These are phyloP conservation scores for Colossoma macropomum DNA, from an alignment of 2,113 vertebrate genomes.

Conservation along the genomic window DNA sequence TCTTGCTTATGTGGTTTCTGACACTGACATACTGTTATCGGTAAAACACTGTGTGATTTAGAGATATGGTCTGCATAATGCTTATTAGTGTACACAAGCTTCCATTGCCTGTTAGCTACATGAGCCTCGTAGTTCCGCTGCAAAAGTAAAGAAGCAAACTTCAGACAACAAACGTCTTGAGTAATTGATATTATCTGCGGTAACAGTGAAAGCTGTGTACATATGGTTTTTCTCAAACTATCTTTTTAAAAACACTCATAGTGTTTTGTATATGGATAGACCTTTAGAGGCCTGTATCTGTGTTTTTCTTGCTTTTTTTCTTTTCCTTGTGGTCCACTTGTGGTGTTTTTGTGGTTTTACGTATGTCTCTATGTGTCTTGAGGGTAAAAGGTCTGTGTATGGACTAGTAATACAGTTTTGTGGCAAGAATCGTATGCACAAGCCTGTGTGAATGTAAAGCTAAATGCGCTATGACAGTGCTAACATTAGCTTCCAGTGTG, in stretches of 20 bases:
- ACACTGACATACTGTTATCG: background rate
- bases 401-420: background rate
- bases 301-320: too few relatives aligned
- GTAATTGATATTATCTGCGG: background rate
- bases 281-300: too few relatives aligned
- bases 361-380: too few relatives aligned
- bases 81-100: background rate
- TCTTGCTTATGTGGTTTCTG: background rate
- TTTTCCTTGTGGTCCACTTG: background rate
- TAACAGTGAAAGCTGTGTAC: too few relatives aligned
- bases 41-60: too few relatives aligned
- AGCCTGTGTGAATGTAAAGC: background rate
- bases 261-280: background rate
- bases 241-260: background rate
- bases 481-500: slow-evolving; percentile 17
- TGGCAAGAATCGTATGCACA: background rate
- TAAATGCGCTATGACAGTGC: slow-evolving; percentile 8
- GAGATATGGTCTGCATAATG: too few relatives aligned
- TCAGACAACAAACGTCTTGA: background rate
- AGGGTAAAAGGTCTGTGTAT: background rate
- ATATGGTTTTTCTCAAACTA: too few relatives aligned
- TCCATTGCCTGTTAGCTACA: background rate
- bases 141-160: background rate
- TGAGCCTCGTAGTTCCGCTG: background rate
- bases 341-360: too few relatives aligned